Conservation (phyloP, 2,888 invertebrate species). For the Ernsta delagoae region DNA sequence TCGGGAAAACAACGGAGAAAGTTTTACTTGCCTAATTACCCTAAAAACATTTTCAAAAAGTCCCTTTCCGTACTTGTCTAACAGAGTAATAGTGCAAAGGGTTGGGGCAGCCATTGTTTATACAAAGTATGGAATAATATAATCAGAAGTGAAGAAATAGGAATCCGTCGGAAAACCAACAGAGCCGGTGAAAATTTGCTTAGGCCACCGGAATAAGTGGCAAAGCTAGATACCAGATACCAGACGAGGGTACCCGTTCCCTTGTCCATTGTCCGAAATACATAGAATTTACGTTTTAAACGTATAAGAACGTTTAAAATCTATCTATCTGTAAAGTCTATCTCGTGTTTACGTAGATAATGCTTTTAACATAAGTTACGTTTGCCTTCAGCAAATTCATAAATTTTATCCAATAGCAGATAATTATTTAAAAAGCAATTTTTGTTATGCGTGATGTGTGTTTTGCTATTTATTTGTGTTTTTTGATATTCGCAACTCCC, state of each 20-base stretch:
- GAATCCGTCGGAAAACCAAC: conserved; percentile 83
- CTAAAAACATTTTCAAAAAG: too few species aligned
- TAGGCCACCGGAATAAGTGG: conserved; percentile 83
- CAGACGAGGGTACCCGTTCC: conserved; percentile 47
- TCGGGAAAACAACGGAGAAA: too few species aligned
- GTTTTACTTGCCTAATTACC: too few species aligned
- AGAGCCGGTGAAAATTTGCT: conserved; percentile 81
- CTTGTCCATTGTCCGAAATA: conserved; percentile 66
- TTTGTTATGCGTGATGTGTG: too few species aligned
- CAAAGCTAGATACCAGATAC: conserved; percentile 65
- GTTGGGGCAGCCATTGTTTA: conserved; percentile 78
- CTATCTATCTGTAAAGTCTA: too few species aligned
- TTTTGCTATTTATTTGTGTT: too few species aligned
- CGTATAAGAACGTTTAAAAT: not conserved
- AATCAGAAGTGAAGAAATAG: conserved; percentile 85
- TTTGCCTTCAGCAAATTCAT: too few species aligned
- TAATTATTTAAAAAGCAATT: too few species aligned
- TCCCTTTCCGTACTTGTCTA: conserved; percentile 57
- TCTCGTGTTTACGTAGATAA: not conserved
- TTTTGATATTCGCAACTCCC: too few species aligned
- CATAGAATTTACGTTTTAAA: conserved; percentile 2
- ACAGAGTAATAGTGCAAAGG: conserved; percentile 79
- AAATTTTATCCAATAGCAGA: too few species aligned
- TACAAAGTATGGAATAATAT: conserved; percentile 84
- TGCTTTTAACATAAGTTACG: too few species aligned